A percentile compares a stretch with the other conserved stretches of the same genome.
These are phyloP conservation scores for Apostichopus parvimensis DNA, from an alignment of 35 echinoderm and acorn worm genomes.

Conservation along the genomic window DNA sequence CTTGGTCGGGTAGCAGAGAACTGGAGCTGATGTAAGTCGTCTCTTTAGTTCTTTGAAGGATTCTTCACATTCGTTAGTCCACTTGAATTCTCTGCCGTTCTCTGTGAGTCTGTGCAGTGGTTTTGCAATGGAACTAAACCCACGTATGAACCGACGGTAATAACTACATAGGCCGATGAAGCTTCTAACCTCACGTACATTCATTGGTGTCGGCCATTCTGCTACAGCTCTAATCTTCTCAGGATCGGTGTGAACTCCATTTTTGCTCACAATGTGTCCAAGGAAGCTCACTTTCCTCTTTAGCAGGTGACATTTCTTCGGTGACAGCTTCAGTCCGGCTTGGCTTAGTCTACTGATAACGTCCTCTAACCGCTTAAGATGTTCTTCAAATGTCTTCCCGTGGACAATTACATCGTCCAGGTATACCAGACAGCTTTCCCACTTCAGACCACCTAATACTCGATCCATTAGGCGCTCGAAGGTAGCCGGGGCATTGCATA, in stretches of 20 bases:
- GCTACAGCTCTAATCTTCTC: background rate
- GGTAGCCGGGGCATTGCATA: no score
- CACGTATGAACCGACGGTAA: background rate
- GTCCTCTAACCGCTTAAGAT: slow-evolving; percentile 11
- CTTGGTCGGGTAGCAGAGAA: slow-evolving; percentile 14
- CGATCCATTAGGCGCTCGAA: background rate
- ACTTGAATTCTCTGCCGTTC: slow-evolving; percentile 22
- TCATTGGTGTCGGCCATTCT: background rate
- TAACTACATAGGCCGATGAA: slow-evolving; percentile 11
- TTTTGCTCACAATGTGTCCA: slow-evolving; percentile 38
- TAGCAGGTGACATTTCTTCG: slow-evolving; percentile 55
- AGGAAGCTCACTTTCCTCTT: slow-evolving; percentile 47
- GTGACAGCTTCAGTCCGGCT: slow-evolving; percentile 62
- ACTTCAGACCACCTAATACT: background rate
- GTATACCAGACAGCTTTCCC: slow-evolving; percentile 17
- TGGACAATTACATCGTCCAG: slow-evolving; percentile 47
- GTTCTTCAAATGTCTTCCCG: slow-evolving; percentile 50
- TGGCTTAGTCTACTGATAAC: slow-evolving; percentile 27
- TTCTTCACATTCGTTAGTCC: slow-evolving; percentile 20
- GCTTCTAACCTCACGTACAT: slow-evolving; percentile 4
- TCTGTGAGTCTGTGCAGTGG: slow-evolving; percentile 42
- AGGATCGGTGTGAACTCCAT: background rate
- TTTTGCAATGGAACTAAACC: slow-evolving; percentile 29
- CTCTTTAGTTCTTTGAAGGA: slow-evolving; percentile 41
- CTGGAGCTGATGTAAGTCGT: background rate